Evolutionary conservation across 2,888 invertebrate species (phyloP).

Genomic region (Drosophila buzzatii): DNA sequence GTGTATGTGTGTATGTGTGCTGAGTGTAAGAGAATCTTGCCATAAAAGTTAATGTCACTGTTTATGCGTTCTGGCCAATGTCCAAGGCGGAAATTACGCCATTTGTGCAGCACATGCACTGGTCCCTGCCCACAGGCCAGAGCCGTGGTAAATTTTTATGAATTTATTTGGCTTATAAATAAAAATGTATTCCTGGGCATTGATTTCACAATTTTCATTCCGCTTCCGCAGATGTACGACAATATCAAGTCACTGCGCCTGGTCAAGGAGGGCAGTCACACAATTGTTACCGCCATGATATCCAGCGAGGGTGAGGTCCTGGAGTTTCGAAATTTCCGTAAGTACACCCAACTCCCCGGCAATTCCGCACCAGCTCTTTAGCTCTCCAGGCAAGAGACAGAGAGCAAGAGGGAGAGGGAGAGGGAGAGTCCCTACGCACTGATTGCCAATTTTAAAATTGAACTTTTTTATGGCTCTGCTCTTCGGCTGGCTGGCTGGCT

Average conservation of each 20-base stretch:
- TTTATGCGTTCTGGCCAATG: slow-evolving; percentile 81
- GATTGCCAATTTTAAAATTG: slow-evolving; percentile 81
- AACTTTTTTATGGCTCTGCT: slow-evolving; percentile 75
- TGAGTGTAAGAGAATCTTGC: slow-evolving; percentile 56
- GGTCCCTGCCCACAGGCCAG: slow-evolving; percentile 3
- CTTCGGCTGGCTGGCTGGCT: slow-evolving; percentile 35
- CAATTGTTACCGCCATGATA: slow-evolving; percentile 92
- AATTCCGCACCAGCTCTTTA: slow-evolving; percentile 2
- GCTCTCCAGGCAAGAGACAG: background rate
- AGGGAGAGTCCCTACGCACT: slow-evolving; percentile 57
- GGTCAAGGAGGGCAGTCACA: slow-evolving; percentile 88
- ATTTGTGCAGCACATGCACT: slow-evolving; percentile 78
- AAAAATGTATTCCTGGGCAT: slow-evolving; percentile 67
- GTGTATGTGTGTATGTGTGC: slow-evolving; percentile 16
- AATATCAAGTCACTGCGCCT: slow-evolving; percentile 92
- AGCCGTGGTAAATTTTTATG: slow-evolving; percentile 73
- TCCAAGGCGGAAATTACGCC: slow-evolving; percentile 77
- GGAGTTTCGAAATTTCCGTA: slow-evolving; percentile 89
- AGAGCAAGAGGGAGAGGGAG: no score
- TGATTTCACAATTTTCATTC: slow-evolving; percentile 75
- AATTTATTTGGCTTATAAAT: slow-evolving; percentile 80
- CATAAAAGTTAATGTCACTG: slow-evolving; percentile 82
- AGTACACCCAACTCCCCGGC: slow-evolving; percentile 45
- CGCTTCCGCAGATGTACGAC: slow-evolving; percentile 92
- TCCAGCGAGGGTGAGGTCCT: slow-evolving; percentile 95